phyloP scores from a whole-genome alignment of 2,113 vertebrate species.

The Dipodomys spectabilis region DNA sequence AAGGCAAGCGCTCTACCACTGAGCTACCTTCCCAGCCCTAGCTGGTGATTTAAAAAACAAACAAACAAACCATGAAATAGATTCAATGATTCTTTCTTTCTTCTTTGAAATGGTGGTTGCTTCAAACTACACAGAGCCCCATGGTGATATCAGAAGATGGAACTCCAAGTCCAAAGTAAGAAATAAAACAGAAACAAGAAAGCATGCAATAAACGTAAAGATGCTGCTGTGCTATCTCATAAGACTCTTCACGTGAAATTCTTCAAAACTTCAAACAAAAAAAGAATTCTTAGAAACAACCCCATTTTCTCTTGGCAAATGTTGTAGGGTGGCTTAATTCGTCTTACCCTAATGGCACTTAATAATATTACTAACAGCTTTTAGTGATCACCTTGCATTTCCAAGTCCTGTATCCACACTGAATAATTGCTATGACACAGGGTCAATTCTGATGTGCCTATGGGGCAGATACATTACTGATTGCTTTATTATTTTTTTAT shows the following conservation, averaged over 20 bases:
- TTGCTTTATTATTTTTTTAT: background rate
- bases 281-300: conserved; percentile 35
- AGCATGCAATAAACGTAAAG: conserved; percentile 15
- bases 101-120: background rate
- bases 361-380: background rate
- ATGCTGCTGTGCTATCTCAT: background rate
- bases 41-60: no score
- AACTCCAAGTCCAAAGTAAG: background rate
- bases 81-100: background rate
- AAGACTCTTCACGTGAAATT: background rate
- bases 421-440: conserved; percentile 5
- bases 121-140: background rate
- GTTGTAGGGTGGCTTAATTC: background rate
- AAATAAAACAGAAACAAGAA: conserved; percentile 16
- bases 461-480: background rate
- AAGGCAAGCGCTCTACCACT: no score
- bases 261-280: background rate
- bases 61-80: no score
- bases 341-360: background rate
- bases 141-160: background rate
- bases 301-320: background rate
- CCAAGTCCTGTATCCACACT: conserved; percentile 19
- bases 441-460: background rate
- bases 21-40: no score
- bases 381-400: conserved; percentile 46